Conservation (phyloP, 2,113 vertebrate genomes). For the Tenrec ecaudatus region DNA sequence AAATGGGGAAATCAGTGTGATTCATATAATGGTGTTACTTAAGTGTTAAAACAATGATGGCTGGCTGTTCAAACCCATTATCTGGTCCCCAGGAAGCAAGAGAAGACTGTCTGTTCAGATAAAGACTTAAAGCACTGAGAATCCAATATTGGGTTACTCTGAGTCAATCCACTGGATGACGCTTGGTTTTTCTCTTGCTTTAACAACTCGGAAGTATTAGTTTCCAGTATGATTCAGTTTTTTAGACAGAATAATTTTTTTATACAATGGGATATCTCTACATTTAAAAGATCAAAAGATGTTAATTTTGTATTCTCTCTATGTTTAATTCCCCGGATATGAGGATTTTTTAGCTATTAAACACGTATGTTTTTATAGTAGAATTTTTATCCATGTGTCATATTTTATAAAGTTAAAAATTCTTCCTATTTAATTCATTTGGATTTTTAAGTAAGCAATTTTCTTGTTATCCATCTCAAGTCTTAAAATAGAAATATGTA, state of each 20-base stretch:
- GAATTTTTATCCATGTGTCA: not conserved
- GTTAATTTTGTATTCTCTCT: not conserved
- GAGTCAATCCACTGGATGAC: too few species aligned
- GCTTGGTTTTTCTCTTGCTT: too few species aligned
- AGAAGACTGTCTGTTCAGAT: too few species aligned
- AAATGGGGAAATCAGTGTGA: not conserved
- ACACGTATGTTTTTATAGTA: not conserved
- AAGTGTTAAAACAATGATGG: not conserved
- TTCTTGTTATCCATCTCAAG: not conserved
- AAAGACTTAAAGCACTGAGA: too few species aligned
- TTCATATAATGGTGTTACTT: not conserved
- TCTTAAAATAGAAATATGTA: not conserved
- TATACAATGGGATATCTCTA: not conserved
- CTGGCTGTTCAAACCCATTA: too few species aligned
- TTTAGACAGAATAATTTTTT: not conserved
- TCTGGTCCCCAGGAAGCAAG: too few species aligned
- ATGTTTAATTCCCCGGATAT: not conserved
- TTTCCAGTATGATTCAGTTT: not conserved
- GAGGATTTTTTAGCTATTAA: not conserved
- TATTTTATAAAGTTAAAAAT: conserved; percentile 8
- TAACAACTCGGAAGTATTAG: too few species aligned
- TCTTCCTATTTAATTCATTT: not conserved
- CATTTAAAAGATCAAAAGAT: not conserved
- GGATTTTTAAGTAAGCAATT: not conserved
- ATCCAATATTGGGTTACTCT: too few species aligned